Conservation (phyloP, 2,113 vertebrate genomes). For the Azemiops feae region DNA sequence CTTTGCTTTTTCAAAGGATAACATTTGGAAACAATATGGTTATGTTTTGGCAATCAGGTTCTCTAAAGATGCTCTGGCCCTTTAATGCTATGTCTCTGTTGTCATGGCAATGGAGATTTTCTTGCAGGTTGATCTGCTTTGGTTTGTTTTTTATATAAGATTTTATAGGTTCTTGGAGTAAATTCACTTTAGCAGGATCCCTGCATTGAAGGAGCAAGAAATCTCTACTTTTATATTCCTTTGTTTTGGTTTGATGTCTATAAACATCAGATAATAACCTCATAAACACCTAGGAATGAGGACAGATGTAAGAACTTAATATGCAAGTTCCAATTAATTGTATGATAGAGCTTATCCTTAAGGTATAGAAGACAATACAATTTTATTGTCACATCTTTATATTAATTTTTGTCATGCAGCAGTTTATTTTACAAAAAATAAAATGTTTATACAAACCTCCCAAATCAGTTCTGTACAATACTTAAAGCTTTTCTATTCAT, state of each 20-base stretch:
- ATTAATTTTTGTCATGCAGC: neutral
- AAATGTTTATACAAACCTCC: neutral
- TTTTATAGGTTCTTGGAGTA: slow-evolving; percentile 46
- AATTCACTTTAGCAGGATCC: slow-evolving; percentile 56
- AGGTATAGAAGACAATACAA: neutral
- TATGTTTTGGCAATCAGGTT: slow-evolving; percentile 25
- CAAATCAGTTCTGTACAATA: neutral
- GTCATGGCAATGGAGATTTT: slow-evolving; percentile 73
- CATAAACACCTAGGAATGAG: slow-evolving; percentile 35
- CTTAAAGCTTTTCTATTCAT: neutral
- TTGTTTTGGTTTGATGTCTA: slow-evolving; percentile 40
- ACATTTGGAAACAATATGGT: neutral
- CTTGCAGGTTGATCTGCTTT: slow-evolving; percentile 62
- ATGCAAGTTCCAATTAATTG: neutral
- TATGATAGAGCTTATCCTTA: neutral
- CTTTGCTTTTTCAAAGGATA: neutral
- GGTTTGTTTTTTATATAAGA: slow-evolving; percentile 68
- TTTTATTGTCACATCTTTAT: neutral
- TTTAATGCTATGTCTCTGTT: slow-evolving; percentile 69
- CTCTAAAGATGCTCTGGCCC: slow-evolving; percentile 53
- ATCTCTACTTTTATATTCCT: slow-evolving; percentile 38
- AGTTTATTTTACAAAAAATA: neutral
- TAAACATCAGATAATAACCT: slow-evolving; percentile 21
- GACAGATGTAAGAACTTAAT: neutral
- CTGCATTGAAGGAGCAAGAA: slow-evolving; percentile 45